Conservation (phyloP, 2,888 invertebrate species). For the Bruchidius siliquastri region DNA sequence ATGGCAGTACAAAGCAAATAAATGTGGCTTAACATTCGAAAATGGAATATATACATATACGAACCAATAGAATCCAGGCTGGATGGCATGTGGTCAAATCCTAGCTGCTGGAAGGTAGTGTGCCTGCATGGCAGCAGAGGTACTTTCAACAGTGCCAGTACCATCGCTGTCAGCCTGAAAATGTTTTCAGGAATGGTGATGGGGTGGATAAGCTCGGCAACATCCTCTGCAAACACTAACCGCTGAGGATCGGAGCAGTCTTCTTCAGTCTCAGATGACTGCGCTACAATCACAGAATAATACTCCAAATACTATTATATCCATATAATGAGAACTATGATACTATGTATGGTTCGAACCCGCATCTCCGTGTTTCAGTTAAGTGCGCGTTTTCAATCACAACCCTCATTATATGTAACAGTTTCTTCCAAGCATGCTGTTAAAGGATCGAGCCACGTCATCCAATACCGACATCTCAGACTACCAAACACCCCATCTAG, state of each 20-base stretch:
- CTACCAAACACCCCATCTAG: too few species aligned
- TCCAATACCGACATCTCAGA: too few species aligned
- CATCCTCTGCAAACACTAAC: slow-evolving; percentile 59
- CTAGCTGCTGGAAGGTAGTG: slow-evolving; percentile 45
- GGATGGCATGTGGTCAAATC: slow-evolving; percentile 48
- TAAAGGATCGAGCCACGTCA: too few species aligned
- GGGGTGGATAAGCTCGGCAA: slow-evolving; percentile 66
- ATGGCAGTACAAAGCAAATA: too few species aligned
- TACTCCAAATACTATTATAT: too few species aligned
- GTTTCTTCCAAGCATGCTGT: too few species aligned
- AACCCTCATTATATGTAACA: too few species aligned
- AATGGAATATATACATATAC: background rate
- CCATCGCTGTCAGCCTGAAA: slow-evolving; percentile 56
- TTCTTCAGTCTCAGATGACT: slow-evolving; percentile 27
- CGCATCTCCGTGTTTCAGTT: too few species aligned
- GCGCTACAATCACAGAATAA: slow-evolving; percentile 12
- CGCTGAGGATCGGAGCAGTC: slow-evolving; percentile 61
- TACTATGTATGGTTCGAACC: too few species aligned
- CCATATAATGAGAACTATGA: too few species aligned
- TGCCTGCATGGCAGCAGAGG: slow-evolving; percentile 54
- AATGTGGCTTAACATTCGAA: too few species aligned
- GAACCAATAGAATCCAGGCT: slow-evolving; percentile 46
- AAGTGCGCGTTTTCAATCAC: too few species aligned
- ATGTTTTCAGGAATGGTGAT: slow-evolving; percentile 55
- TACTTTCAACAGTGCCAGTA: slow-evolving; percentile 54